Evolutionary conservation across 2,113 vertebrate genomes (phyloP), one percentile per base, ranked within the genome.

Genomic region (Notiomystis cincta): DNA sequence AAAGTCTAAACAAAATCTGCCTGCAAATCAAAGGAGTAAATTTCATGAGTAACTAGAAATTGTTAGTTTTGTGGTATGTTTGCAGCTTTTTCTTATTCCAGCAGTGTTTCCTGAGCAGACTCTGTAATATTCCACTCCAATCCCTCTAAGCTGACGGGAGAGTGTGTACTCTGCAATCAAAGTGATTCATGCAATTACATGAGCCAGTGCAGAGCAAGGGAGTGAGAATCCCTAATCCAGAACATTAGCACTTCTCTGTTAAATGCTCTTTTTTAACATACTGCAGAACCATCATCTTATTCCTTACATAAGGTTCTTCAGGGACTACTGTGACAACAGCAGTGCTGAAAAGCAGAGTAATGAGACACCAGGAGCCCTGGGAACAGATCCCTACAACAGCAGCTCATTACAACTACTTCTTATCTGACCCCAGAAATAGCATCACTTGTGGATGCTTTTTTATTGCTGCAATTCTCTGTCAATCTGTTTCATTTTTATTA

Each of bases 291-390:
- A 93, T 85, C 89, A 56, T 72, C 73, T 67, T 76, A 14, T 24
- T 92, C 80, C 91, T 97, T 96, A 93, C 50, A 51, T 93, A 93
- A 96, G 89, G 81, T 89, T 95, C 89, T 96, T 91, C 73, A 33
- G 28, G 79, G 87, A 95, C 93, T 93, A 35, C 96, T 96, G 42
- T 96, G 96, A 97, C 96, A 97, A 95, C 84, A 66, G 94, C 91
- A 85, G 90, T 19, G 5, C 69, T 64, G 95, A 89, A 64, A 79
- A 89, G 64, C 40, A 13, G 53, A 2, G 8, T 79, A 71, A 84
- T 56, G 80, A 95, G 93, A 61, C 60, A 71, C 56, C 35, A 77
- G 85, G 83, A 94, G 87, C 61, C 6, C 53, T 27, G 72, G 72
- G 87, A 94, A 69, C 81, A 42, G 10, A 15, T 60, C 1, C 0